Evolutionary conservation across 2,113 vertebrate genomes (phyloP), one percentile per base, ranked within the genome.

Genomic region (Cryptomyrus ogoouensis): DNA sequence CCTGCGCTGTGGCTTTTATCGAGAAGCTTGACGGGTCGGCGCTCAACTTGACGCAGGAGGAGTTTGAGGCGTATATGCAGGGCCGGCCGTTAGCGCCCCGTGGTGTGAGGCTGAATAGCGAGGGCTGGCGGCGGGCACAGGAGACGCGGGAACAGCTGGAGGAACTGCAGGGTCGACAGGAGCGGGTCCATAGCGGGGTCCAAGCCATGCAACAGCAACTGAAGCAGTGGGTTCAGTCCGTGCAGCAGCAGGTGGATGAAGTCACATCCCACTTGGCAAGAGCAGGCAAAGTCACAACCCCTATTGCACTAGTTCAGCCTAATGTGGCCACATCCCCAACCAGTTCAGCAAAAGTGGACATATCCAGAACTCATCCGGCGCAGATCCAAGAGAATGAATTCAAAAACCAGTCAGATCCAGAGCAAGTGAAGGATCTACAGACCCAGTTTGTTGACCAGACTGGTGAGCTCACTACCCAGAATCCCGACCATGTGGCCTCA

Each of bases 1-100:
- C 95, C 17, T 97, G 96, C 88, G 94, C 96, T 0, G 94, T 96
- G 89, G 94, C 96, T 89, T 97, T 96, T 89, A 96, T 97, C 46
- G 96, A 97, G 90, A 96, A 96, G 90, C 90, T 97, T 90, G 94
- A 96, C 27, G 96, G 95, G 12, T 93, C 95, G 0, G 94, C 96
- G 1, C 95, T 97, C 42, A 96, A 95, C 90, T 94, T 97, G 56
- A 96, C 94, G 62, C 92, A 93, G 19, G 95, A 95, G 56, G 95
- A 96, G 92, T 96, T 97, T 88, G 94, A 95, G 5, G 91, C 91
- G 47, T 95, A 95, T 92, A 96, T 97, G 96, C 92, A 92, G 89
- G 94, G 93, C 53, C 92, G 92, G 62, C 92, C 88, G 8, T 0
- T 70, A 31, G 83, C 91, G 13, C 91, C 93, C 0, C 27, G 90